phyloP scores from a whole-genome alignment of 2,888 invertebrate genomes.

The Alcis repandata region DNA sequence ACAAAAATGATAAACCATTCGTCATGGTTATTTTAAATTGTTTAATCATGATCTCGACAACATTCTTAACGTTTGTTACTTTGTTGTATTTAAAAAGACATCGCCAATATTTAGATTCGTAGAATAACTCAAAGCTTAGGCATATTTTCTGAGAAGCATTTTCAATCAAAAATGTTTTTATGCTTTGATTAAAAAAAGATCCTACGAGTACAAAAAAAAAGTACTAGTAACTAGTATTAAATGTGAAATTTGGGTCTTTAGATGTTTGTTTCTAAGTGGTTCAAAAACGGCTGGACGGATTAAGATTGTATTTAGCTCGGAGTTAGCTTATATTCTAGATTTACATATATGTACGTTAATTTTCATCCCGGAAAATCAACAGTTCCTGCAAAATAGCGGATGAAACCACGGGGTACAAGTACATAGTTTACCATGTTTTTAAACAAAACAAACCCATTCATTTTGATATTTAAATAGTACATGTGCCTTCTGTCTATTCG shows the following conservation, averaged over 20 bases:
- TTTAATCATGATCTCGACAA: constrained; percentile 44
- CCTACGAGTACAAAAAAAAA: neutral
- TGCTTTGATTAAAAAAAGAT: neutral
- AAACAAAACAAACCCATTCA: no score
- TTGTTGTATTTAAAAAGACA: constrained; percentile 21
- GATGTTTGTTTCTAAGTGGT: no score
- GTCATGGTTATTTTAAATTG: constrained; percentile 49
- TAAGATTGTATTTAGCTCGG: no score
- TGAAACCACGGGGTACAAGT: no score
- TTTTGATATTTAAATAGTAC: neutral
- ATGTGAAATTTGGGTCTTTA: no score
- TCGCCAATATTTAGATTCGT: constrained; percentile 8
- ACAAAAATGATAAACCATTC: constrained; percentile 45
- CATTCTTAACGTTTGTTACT: constrained; percentile 29
- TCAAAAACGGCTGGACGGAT: no score
- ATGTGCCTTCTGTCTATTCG: neutral
- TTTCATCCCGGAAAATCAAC: no score
- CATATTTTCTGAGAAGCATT: constrained; percentile 25
- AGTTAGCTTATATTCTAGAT: no score
- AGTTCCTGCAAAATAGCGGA: no score
- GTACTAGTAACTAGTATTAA: no score
- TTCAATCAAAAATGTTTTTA: neutral
- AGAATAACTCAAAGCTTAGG: constrained; percentile 20
- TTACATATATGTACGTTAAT: no score
- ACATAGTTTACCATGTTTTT: no score